Base-by-base conservation (phyloP, 1,140 invertebrate species). In the Drosophila eugracilis region DNA sequence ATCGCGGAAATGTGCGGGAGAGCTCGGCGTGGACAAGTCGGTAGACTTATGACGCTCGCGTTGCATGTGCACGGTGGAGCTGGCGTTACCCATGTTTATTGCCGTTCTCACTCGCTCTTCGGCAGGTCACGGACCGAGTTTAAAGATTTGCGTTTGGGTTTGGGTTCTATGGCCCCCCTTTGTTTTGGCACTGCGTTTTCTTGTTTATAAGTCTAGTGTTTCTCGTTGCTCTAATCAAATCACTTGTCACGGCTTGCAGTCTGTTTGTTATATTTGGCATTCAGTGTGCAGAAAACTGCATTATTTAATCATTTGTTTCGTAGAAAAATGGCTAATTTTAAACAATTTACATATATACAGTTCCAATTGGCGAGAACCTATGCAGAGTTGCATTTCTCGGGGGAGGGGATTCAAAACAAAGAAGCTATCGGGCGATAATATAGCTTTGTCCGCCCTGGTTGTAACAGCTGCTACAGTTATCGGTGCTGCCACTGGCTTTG, bases 11-110 rank as follows among this genome's bases (percentile, higher is more conserved):
- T 88, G 74, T 67, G 83, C 83, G 45, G 88, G 90, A 57, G 91
- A 91, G 52, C 84, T 91, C 54, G 89, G 90, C 21, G 89, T 90
- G 12, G 89, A 85, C 39, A 90, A 74, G 69, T 89, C 83, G 39
- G 81, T 89, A 10, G 91, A 92, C 66, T 92, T 92, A 44, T 91
- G 91, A 24, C 91, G 88, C 66, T 91, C 91, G 28, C 91, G 79
- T 17, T 90, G 79, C 86, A 91, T 85, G 42, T 88, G 84, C 57
- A 78, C 78, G 30, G 75, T 78, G 17, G 79, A 84, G 60, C 90
- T 91, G 49, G 90, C 90, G 48, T 91, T 91, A 26, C 90, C 90
- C 90, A 91, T 91, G 39, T 32, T 75, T 58, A 37, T 32, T 49
- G 39, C 42, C 30, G 36, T 42, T 54, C 50, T 37, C 76, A 21